Evolutionary conservation across 2,113 vertebrate species (phyloP), one percentile per base, ranked within the genome.

Genomic region (Tautogolabrus adspersus): DNA sequence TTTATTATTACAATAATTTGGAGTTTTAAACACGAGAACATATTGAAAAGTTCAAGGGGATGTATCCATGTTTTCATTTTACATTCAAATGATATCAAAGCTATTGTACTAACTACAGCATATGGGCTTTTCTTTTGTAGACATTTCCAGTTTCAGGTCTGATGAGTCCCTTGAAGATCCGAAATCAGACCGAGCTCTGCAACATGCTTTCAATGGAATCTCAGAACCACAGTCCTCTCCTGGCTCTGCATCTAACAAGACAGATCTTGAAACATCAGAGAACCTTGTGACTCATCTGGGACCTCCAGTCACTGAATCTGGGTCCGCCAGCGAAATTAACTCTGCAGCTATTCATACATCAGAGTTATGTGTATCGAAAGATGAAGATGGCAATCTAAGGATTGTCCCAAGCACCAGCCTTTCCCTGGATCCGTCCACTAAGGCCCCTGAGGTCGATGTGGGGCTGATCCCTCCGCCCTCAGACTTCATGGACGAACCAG

Each of bases 401-500:
- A 72, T 44, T 8, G 55, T 80, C 49, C n/a, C 71, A 5, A 79
- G 37, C 23, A 10, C 23, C 8, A 21, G 5, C 16, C 34, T 54
- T 37, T 21, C 1, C 38, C 38, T 66, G 15, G 61, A 2, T 34
- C 44, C 9, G 18, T 22, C 83, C 10, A 11, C n/a, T 3, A 44
- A 47, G 51, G 30, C 75, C 23, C 44, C 88, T 26, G 78, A 81
- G 11, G 19, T 51, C 0, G 69, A 79, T 37, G 0, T 83, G 60
- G 74, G 10, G 21, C 55, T 93, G 55, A 93, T 95, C 67, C 94
- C 91, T 30, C 95, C 94, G 49, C 95, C 95, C 0, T 92, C 92
- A 61, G 93, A 93, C 82, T 95, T 95, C 79, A 94, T 86, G 93
- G 95, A 95, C 80, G 70, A 89, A 15, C 86, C 88, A 16, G 10